A percentile compares a stretch with the other conserved stretches of the same genome.
Evolutionary conservation across 2,113 vertebrate genomes (phyloP).

Genomic region (Seriola quinqueradiata): DNA sequence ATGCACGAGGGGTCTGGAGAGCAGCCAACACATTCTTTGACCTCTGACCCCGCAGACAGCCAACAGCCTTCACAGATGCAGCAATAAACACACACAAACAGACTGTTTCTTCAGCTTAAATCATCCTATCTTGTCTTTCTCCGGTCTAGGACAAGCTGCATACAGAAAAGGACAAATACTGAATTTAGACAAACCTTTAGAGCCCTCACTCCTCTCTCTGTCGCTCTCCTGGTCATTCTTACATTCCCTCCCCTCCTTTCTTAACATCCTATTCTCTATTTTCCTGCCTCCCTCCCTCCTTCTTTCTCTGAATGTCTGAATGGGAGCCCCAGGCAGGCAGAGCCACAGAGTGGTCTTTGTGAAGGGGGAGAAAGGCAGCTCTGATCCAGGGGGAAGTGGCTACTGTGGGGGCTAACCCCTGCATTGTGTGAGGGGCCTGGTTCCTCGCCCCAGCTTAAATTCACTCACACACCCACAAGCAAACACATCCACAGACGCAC

Average conservation of each 20-base stretch:
- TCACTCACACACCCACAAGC: conserved; percentile 58
- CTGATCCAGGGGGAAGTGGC: conserved; percentile 85
- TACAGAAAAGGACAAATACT: conserved; percentile 34
- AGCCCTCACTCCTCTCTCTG: conserved; percentile 43
- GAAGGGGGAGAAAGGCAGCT: conserved; percentile 81
- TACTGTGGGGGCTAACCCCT: conserved; percentile 74
- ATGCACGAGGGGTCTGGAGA: conserved; percentile 34
- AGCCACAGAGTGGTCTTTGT: conserved; percentile 85
- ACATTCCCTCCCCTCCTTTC: conserved; percentile 48
- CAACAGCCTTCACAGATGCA: conserved; percentile 47
- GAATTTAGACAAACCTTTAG: conserved; percentile 46
- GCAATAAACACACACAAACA: conserved; percentile 36
- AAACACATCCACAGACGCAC: conserved; percentile 35
- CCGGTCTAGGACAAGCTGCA: conserved; percentile 30
- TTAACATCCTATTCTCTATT: conserved; percentile 66
- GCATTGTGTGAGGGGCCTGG: conserved; percentile 82
- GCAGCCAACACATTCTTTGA: conserved; percentile 56
- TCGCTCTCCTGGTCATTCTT: conserved; percentile 57
- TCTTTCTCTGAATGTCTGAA: conserved; percentile 71
- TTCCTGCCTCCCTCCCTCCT: conserved; percentile 56
- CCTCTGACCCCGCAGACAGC: conserved; percentile 55
- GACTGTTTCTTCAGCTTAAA: conserved; percentile 24
- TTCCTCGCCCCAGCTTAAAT: conserved; percentile 76
- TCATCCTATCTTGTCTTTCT: conserved; percentile 1
- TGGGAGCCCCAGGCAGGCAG: conserved; percentile 74